Base-by-base conservation (phyloP, 2,113 vertebrate species). In the Rhinoptilus africanus region DNA sequence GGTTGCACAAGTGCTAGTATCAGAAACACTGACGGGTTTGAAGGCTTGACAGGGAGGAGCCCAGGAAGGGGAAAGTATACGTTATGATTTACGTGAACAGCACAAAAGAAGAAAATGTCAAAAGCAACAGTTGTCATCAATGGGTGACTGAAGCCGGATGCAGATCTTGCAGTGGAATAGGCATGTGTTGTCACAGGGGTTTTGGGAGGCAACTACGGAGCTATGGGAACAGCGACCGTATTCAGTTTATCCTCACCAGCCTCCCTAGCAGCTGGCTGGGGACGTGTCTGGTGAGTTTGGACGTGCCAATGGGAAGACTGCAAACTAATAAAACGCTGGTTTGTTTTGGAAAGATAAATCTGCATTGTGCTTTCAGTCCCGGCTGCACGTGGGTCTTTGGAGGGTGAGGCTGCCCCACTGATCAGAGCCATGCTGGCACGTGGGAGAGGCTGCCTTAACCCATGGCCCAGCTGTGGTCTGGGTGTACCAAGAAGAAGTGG, bases 121-220 rank as follows among this genome's bases (percentile, higher is more conserved):
- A 59, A 59, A 75, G n/a, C 35, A 35, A 43, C 22, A 71, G 43
- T n/a, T 51, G 14, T 59, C 56, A n/a, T 5, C 23, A 17, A 12
- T 0, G 2, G 28, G 26, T 47, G 57, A 22, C 50, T 7, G 34
- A 24, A 51, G 62, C 62, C 2, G 7, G 84, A 34, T 12, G 27
- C 10, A 35, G 50, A 50, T 37, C n/a, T 35, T 17, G 12, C 0
- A 4, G 35, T n/a, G 63, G 32, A 35, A 62, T 35, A 37, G 23
- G 27, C 8, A 2, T 3, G 9, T 66, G 66, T 9, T 72, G 27
- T 48, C 3, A 1, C 0, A 2, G 62, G 35, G 32, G 13, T 8
- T 68, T 47, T 6, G 21, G 30, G 26, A 39, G 37, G 39, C 39
- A 22, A 30, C 24, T 13, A 15, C 1, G 1, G 37, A n/a, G 51